Evolutionary conservation across 2,888 invertebrate species (phyloP), one percentile per base, ranked within the genome.

Genomic region (Tanytarsus gracilentus): DNA sequence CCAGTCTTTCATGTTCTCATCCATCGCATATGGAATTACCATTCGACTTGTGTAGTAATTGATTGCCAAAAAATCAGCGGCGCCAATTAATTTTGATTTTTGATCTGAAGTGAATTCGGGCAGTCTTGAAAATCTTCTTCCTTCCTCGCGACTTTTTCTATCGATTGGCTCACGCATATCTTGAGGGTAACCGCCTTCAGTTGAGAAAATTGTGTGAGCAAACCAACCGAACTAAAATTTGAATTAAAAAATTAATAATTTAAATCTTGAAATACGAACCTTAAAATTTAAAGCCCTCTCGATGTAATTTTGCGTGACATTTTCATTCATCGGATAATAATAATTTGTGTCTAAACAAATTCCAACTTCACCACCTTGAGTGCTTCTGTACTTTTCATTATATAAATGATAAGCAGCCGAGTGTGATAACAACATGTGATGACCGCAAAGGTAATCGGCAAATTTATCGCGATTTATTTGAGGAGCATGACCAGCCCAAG

Each of bases 31-130:
- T n/a, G n/a, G n/a, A n/a, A n/a, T n/a, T n/a, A 72, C 76, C 64
- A 79, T 62, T 61, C 68, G 70, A 1, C 80, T 75, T 0, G 81
- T 79, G 68, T 86, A 86, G 66, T 83, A 80, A 68, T 85, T 85
- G 21, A 85, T 64, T 0, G 83, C 84, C 25, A 85, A 69, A 67
- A 82, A 84, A 67, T 87, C 85, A 4, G 73, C 55, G 4, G 55
- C 21, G 14, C 55, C 78, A 62, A 66, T 68, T 4, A 61, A 21
- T 3, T 53, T 48, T 4, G 29, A 51, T 1, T n/a, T 4, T 72
- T 78, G 77, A 11, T 70, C 64, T 8, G 63, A 29, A 16, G 56
- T 40, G 30, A 63, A 61, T 25, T 49, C 14, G 8, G 65, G 68
- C 1, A 71, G 36, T 0, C 71, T 67, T 3, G 71, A 67, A 64